phyloP scores from a whole-genome alignment of 2,888 invertebrate species.

The Lycophotia porphyrea region DNA sequence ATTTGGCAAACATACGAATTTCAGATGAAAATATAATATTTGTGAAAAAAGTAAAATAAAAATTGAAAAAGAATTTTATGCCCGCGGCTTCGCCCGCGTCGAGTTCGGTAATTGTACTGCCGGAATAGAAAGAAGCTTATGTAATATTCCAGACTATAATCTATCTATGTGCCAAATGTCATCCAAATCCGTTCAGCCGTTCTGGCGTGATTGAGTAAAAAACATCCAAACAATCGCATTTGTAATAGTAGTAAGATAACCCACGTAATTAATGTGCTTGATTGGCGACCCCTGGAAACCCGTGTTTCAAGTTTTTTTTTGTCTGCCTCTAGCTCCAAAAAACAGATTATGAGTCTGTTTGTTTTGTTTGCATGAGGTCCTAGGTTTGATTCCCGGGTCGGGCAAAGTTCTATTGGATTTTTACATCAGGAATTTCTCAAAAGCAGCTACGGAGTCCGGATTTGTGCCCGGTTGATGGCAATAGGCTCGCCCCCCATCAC shows the following conservation, averaged over 20 bases:
- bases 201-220: not conserved
- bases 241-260: not conserved
- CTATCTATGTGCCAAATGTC: not conserved
- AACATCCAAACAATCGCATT: not conserved
- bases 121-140: not conserved
- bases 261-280: not conserved
- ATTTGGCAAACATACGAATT: not conserved
- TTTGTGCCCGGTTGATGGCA: no score
- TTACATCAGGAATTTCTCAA: not conserved
- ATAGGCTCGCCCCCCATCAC: not conserved
- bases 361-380: no score
- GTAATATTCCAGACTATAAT: not conserved
- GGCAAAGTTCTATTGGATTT: not conserved
- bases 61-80: not conserved
- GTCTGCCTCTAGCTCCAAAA: not conserved
- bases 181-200: not conserved
- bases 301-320: not conserved
- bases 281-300: not conserved
- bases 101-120: not conserved
- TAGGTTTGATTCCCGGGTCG: no score
- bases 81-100: not conserved
- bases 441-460: not conserved
- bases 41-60: not conserved
- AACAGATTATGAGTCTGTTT: not conserved
- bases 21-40: not conserved